Percentiles rank a stretch among this genome's conserved stretches.
Evolutionary conservation across 2,888 invertebrate genomes (phyloP).

Genomic region (Acrocyrtus sp.): DNA sequence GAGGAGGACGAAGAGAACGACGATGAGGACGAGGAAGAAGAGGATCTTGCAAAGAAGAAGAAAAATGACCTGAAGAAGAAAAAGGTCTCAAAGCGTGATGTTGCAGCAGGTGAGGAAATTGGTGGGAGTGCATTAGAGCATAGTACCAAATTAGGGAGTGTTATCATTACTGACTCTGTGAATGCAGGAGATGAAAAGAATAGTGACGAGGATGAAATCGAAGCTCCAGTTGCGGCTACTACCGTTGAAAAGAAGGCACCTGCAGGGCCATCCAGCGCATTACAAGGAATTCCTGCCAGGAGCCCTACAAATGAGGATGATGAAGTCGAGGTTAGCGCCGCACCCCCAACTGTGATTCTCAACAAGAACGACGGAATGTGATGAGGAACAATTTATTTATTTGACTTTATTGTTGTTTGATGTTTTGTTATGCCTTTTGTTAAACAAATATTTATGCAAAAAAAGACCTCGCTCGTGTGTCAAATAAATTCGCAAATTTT

Average conservation of each 20-base stretch:
- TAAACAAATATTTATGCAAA: no score
- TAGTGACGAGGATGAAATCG: background rate
- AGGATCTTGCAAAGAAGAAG: background rate
- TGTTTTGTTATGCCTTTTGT: no score
- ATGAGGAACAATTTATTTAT: no score
- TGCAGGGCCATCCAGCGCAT: background rate
- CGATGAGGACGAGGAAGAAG: slow-evolving; percentile 56
- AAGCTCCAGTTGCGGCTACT: background rate
- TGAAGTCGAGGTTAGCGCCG: slow-evolving; percentile 50
- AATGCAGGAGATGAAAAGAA: slow-evolving; percentile 11
- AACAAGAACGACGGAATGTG: no score
- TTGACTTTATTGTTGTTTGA: no score
- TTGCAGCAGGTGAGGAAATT: background rate
- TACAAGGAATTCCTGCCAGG: slow-evolving; percentile 43
- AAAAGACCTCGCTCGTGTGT: no score
- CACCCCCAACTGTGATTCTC: background rate
- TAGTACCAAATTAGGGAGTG: slow-evolving; percentile 1
- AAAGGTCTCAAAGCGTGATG: background rate
- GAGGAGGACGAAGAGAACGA: slow-evolving; percentile 34
- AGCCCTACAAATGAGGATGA: slow-evolving; percentile 54
- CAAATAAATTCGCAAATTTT: no score
- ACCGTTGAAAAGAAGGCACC: background rate
- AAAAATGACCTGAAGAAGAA: background rate
- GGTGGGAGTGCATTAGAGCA: no score
- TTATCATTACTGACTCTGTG: background rate